Evolutionary conservation across 2,888 invertebrate species (phyloP).

Genomic region (Selenia dentaria): DNA sequence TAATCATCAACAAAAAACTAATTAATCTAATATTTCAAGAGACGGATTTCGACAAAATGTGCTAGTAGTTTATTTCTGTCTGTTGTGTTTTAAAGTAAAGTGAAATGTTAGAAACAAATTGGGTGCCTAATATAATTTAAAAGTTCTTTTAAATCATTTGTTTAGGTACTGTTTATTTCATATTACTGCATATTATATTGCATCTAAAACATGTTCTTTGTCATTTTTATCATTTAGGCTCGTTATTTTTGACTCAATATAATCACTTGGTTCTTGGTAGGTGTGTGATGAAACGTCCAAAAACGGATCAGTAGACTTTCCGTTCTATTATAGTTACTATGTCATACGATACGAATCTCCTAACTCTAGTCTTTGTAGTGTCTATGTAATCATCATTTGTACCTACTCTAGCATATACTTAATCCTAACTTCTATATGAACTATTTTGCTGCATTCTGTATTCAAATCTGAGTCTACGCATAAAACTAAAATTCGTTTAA

Average conservation of each 20-base stretch:
- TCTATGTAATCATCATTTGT: constrained; percentile 52
- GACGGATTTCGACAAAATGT: too few species aligned
- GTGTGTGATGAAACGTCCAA: constrained; percentile 36
- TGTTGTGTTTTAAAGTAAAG: too few species aligned
- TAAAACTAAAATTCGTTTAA: background rate
- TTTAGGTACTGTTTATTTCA: too few species aligned
- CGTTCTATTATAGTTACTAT: constrained; percentile 31
- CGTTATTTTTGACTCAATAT: constrained; percentile 6
- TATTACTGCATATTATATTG: too few species aligned
- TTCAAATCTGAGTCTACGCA: background rate
- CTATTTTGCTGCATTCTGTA: constrained; percentile 33
- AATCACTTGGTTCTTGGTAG: constrained; percentile 6
- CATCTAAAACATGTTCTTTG: too few species aligned
- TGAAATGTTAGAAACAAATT: too few species aligned
- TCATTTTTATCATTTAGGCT: too few species aligned
- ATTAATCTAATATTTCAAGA: too few species aligned
- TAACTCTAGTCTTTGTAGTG: constrained; percentile 66
- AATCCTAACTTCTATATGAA: constrained; percentile 36
- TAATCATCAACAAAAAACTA: too few species aligned
- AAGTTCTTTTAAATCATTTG: too few species aligned
- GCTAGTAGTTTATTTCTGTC: too few species aligned
- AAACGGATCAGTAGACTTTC: constrained; percentile 32
- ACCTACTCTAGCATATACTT: constrained; percentile 48
- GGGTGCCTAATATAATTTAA: too few species aligned
- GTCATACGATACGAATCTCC: constrained; percentile 35